Base-by-base conservation (phyloP, 2,888 invertebrate genomes). In the Atethmia centrago region DNA sequence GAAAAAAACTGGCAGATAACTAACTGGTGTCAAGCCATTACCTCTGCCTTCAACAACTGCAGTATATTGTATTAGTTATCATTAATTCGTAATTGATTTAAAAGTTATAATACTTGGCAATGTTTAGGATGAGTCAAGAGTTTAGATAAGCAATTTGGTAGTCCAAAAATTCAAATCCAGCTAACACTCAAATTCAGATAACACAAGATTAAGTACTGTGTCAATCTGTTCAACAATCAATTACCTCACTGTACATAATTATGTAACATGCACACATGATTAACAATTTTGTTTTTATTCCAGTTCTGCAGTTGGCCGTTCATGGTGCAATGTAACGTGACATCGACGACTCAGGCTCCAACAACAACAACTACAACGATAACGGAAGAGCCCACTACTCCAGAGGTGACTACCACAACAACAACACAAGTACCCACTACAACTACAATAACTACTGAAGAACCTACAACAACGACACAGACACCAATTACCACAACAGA, bases 241-340 rank as follows among this genome's bases (percentile, higher is more conserved):
- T 19, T 25, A 25, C 16, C 19, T 40, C 5, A 61, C 10, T 42
- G 19, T 19, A 45, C 19, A 7, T 19, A 25, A 19, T 1, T 19
- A 25, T 25, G 9, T 2, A n/a, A 21, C 8, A 21, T 21, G 36
- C n/a, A 14, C 5, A 16, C 19, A 36, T 47, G 8, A 7, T 9
- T 25, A 19, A 61, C 0, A 40, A 42, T 2, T 4, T 25, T 16
- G 0, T 25, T 45, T 36, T 31, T 5, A 10, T 25, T 55, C 0
- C 63, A 79, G 79, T 40, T 12, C 16, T 79, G 79, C 62, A 58
- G 47, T 59, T 79, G 79, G 79, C 80, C 79, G 0, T 79, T 75
- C 28, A 75, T 80, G 79, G 79, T 63, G 8, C 25, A 79, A 5
- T 79, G 79, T 66, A 70, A 63, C 28, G 42, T 75, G 0, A 31